phyloP scores from a whole-genome alignment of 1,140 invertebrate genomes.

The Melanaphis sacchari region DNA sequence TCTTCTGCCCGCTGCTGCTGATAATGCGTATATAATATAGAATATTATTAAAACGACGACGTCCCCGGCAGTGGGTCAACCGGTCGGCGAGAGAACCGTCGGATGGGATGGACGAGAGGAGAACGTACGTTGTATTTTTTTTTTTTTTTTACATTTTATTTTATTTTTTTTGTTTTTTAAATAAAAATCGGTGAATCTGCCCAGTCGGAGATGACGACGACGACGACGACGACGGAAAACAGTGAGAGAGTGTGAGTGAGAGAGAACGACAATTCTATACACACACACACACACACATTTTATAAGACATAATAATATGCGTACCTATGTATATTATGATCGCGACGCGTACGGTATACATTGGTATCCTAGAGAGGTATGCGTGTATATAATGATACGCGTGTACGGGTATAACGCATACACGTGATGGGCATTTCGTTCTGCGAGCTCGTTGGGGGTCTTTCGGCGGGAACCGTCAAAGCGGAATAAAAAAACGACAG shows the following conservation, averaged over 20 bases:
- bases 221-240: not conserved
- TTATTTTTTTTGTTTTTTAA: not conserved
- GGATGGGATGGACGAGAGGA: not conserved
- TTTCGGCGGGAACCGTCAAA: not conserved
- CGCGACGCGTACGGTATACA: not conserved
- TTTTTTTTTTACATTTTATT: not conserved
- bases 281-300: not conserved
- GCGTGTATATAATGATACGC: not conserved
- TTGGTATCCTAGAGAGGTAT: not conserved
- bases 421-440: not conserved
- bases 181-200: slow-evolving; percentile 15
- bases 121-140: not conserved
- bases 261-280: not conserved
- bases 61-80: slow-evolving; percentile 35
- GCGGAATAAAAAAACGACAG: not conserved
- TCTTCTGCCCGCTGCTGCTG: not conserved
- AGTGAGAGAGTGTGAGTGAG: not conserved
- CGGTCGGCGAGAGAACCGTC: not conserved
- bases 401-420: not conserved
- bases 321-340: not conserved
- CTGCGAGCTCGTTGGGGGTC: not conserved
- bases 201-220: not conserved
- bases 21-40: not conserved
- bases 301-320: not conserved
- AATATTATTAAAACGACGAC: not conserved